Evolutionary conservation across 2,113 vertebrate species (phyloP).

Genomic region (Heterochromis multidens): DNA sequence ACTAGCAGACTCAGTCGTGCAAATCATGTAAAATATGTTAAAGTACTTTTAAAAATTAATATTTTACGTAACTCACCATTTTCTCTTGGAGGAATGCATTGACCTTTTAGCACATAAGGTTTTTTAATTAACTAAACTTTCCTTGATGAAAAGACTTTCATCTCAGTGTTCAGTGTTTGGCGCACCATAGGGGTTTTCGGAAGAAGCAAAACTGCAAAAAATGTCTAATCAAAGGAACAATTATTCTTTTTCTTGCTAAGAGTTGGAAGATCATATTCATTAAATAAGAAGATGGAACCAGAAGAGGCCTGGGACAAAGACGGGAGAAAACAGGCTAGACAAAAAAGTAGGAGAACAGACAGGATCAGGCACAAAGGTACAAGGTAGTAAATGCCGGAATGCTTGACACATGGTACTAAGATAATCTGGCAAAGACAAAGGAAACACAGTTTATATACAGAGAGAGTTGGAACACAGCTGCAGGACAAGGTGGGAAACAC

Average conservation of each 20-base stretch:
- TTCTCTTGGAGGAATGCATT: slow-evolving; percentile 11
- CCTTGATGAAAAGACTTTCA: slow-evolving; percentile 5
- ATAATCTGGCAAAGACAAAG: neutral
- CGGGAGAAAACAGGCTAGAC: neutral
- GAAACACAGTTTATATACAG: neutral
- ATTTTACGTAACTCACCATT: slow-evolving; percentile 27
- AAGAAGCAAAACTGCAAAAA: neutral
- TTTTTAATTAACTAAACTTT: slow-evolving; percentile 29
- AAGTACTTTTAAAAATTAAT: slow-evolving; percentile 8
- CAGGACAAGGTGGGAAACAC: neutral
- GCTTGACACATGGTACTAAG: neutral
- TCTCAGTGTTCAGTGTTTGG: neutral
- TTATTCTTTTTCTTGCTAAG: neutral
- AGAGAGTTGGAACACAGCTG: neutral
- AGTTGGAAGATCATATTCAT: rapidly evolving
- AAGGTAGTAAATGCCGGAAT: neutral
- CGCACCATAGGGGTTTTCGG: neutral
- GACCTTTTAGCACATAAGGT: slow-evolving; percentile 28
- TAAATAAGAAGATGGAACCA: neutral
- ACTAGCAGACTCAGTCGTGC: neutral
- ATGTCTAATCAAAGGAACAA: neutral
- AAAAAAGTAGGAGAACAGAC: neutral
- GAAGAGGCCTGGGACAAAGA: neutral
- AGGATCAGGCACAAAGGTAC: neutral
- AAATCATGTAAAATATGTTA: slow-evolving; percentile 30